Evolutionary conservation across 2,113 vertebrate genomes (phyloP).

Genomic region (Meles meles): DNA sequence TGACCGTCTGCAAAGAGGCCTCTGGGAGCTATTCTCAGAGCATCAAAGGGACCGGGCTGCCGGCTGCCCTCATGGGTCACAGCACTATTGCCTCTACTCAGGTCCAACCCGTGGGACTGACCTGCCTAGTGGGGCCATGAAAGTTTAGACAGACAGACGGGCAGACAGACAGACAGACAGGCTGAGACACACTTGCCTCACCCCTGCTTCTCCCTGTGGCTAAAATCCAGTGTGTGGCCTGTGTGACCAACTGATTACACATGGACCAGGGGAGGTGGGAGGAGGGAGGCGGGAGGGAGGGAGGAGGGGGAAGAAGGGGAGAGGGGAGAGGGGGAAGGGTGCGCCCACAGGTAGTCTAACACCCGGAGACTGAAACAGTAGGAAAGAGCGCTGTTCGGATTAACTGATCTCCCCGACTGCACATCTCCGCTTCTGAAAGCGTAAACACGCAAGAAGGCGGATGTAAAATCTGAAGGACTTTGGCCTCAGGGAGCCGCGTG

Average conservation of each 20-base stretch:
- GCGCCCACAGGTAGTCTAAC: neutral
- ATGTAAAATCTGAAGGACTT: neutral
- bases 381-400: neutral
- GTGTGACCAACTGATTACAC: neutral
- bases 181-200: neutral
- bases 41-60: neutral
- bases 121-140: neutral
- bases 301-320: too few relatives aligned
- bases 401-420: neutral
- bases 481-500: neutral
- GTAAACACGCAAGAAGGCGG: neutral
- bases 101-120: neutral
- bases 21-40: neutral
- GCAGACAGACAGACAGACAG: neutral
- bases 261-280: neutral
- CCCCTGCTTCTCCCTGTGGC: neutral
- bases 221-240: neutral
- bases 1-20: neutral
- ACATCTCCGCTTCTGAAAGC: neutral
- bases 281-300: neutral
- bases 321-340: neutral
- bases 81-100: neutral
- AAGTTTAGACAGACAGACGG: constrained; percentile 6
- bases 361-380: neutral
- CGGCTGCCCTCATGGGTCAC: neutral